A percentile compares a stretch with the other conserved stretches of the same genome.
These are phyloP conservation scores for Trachelus tabidus DNA, from an alignment of 2,888 invertebrate genomes.

Conservation along the genomic window DNA sequence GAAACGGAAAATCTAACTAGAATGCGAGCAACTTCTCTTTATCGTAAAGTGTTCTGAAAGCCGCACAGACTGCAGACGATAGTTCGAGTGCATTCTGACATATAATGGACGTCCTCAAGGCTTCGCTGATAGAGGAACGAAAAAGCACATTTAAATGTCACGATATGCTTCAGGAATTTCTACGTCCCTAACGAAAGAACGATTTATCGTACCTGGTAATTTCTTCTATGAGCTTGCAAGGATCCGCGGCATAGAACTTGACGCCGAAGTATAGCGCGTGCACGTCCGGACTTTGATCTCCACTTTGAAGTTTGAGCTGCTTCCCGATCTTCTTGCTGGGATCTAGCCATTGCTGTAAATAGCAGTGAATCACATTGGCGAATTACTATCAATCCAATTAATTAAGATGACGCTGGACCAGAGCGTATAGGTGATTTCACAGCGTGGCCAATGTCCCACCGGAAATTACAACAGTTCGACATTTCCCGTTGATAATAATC, in stretches of 20 bases:
- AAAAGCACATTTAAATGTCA: background rate
- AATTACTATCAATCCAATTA: conserved; percentile 11
- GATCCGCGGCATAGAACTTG: conserved; percentile 97
- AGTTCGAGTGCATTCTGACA: background rate
- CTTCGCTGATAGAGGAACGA: background rate
- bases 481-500: conserved; percentile 53
- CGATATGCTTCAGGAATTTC: background rate
- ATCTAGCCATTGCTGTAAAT: conserved; percentile 91
- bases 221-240: conserved; percentile 95
- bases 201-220: conserved; percentile 80
- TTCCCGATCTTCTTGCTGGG: conserved; percentile 88
- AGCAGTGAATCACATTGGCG: conserved; percentile 17
- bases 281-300: conserved; percentile 70
- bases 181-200: background rate
- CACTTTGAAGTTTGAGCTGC: conserved; percentile 78
- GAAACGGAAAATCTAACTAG: background rate
- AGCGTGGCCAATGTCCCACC: conserved; percentile 28
- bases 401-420: background rate
- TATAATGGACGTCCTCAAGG: background rate
- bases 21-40: background rate
- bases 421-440: conserved; percentile 1
- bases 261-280: conserved; percentile 96
- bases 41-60: background rate
- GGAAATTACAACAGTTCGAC: conserved; percentile 52
- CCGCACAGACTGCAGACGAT: background rate